Percentiles rank a stretch among this genome's conserved stretches.
Evolutionary conservation across 2,113 vertebrate genomes (phyloP).

Genomic region (Sus scrofa): DNA sequence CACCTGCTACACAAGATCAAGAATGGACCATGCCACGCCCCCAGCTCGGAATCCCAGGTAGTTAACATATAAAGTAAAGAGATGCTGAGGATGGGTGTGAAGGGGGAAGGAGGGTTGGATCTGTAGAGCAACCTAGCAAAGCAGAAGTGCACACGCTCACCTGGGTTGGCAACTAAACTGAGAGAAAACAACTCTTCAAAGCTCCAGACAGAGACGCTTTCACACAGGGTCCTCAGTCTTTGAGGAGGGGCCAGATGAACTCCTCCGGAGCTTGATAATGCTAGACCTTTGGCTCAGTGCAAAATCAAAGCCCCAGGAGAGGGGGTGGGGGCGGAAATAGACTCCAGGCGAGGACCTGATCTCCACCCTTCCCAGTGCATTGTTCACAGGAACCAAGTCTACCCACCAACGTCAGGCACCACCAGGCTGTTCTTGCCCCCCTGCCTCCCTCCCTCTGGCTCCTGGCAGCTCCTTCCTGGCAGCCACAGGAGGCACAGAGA

Average conservation of each 20-base stretch:
- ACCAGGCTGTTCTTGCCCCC: not conserved
- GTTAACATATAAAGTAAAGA: slow-evolving; percentile 3
- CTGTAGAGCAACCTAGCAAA: not conserved
- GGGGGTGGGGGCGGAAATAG: slow-evolving; percentile 66
- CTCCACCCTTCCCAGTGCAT: slow-evolving; percentile 85
- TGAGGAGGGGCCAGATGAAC: slow-evolving; percentile 82
- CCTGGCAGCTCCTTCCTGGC: not conserved
- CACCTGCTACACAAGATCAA: not conserved
- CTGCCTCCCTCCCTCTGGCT: slow-evolving; percentile 32
- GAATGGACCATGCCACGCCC: not conserved
- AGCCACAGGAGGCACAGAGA: not conserved
- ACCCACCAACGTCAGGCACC: slow-evolving; percentile 32
- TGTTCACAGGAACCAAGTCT: slow-evolving; percentile 84
- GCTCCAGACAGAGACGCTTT: slow-evolving; percentile 53
- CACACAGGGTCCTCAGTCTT: slow-evolving; percentile 70
- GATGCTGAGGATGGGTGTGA: not conserved
- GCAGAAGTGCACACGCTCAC: slow-evolving; percentile 26
- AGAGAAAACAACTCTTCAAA: slow-evolving; percentile 68
- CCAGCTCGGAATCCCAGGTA: slow-evolving; percentile 24
- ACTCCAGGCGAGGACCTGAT: slow-evolving; percentile 82
- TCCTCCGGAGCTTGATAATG: slow-evolving; percentile 84
- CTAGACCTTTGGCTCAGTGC: slow-evolving; percentile 87
- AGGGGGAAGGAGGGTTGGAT: not conserved
- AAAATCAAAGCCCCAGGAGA: slow-evolving; percentile 87
- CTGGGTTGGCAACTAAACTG: slow-evolving; percentile 38